Evolutionary conservation across 2,888 invertebrate genomes (phyloP).

Genomic region (Portevinia maculata): DNA sequence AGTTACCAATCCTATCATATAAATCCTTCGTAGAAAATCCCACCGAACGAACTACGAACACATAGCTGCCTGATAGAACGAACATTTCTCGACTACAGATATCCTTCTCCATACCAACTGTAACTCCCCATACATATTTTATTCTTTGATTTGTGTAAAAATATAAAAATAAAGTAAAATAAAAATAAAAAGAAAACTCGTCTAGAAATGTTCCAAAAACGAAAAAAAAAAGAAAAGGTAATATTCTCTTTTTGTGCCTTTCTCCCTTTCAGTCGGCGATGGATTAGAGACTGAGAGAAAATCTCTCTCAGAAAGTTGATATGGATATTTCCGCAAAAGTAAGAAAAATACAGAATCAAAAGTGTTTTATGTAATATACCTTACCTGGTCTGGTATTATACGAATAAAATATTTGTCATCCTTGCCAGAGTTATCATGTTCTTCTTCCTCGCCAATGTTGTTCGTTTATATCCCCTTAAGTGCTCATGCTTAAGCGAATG

Average conservation of each 20-base stretch:
- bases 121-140: neutral
- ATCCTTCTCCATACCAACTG: neutral
- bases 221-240: slow-evolving; percentile 31
- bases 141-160: slow-evolving; percentile 15
- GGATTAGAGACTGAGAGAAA: slow-evolving; percentile 29
- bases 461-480: slow-evolving; percentile 70
- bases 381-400: slow-evolving; percentile 68
- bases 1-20: slow-evolving; percentile 41
- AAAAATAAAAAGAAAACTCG: slow-evolving; percentile 29
- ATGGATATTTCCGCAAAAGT: slow-evolving; percentile 56
- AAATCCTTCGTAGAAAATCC: slow-evolving; percentile 44
- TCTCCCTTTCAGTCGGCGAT: neutral
- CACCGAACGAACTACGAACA: slow-evolving; percentile 33
- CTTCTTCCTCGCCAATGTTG: slow-evolving; percentile 56
- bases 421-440: slow-evolving; percentile 57
- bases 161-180: slow-evolving; percentile 11
- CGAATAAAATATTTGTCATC: slow-evolving; percentile 73
- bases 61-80: slow-evolving; percentile 28
- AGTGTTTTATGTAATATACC: slow-evolving; percentile 69
- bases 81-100: neutral
- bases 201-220: slow-evolving; percentile 51
- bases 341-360: slow-evolving; percentile 59
- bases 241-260: slow-evolving; percentile 10
- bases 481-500: slow-evolving; percentile 72
- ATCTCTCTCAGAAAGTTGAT: slow-evolving; percentile 61